phyloP scores from a whole-genome alignment of 2,113 vertebrate species.

The Silurus glanis region DNA sequence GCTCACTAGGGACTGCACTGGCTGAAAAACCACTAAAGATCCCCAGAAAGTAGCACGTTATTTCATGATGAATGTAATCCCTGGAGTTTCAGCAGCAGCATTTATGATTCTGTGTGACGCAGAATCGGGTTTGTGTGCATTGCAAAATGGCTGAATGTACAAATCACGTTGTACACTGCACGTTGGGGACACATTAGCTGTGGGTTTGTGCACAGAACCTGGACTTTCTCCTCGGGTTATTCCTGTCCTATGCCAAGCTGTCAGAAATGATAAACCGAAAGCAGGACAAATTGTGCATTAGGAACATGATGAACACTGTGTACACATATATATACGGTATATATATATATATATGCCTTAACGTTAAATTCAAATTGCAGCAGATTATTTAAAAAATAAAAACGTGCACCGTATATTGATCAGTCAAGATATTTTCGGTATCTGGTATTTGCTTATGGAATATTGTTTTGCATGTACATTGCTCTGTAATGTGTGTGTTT shows the following conservation, averaged over 20 bases:
- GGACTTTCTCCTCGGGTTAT: conserved; percentile 32
- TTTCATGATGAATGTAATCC: conserved; percentile 8
- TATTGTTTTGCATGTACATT: no score
- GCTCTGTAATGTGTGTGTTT: conserved; percentile 29
- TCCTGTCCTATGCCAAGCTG: conserved; percentile 14
- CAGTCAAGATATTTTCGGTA: background rate
- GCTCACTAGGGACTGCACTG: background rate
- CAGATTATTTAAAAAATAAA: background rate
- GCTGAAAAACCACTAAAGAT: background rate
- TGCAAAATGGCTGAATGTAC: background rate
- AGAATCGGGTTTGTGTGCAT: background rate
- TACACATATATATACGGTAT: background rate
- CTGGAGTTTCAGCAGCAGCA: background rate
- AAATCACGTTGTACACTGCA: background rate
- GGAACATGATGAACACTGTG: background rate
- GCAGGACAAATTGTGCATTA: background rate
- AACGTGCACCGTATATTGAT: background rate
- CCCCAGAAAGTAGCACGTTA: background rate
- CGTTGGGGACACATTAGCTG: background rate
- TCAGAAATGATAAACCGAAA: background rate
- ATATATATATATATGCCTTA: background rate
- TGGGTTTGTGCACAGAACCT: background rate
- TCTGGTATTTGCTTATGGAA: background rate
- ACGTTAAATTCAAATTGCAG: background rate
- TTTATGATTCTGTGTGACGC: background rate